Base-by-base conservation (phyloP, 2,113 vertebrate species). In the Perca schrenkii region DNA sequence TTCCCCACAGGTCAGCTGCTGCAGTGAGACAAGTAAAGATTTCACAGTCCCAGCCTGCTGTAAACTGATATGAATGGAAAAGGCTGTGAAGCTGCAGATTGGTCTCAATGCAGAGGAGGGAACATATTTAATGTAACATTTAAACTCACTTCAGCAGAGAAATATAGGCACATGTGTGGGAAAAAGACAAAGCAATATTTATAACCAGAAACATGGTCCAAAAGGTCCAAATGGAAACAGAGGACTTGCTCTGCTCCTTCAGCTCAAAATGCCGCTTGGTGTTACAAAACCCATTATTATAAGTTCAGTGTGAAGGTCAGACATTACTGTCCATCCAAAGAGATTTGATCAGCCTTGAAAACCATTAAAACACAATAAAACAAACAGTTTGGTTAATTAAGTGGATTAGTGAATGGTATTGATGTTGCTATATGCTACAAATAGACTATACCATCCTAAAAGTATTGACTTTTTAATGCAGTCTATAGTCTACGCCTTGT, bases 31-130 rank as follows among this genome's bases (percentile, higher is more conserved):
- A 87, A 84, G 77, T 76, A 14, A 40, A 83, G 63, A 89, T 88
- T 90, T 89, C 86, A 88, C 79, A 85, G 21, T 85, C 71, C 62
- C 78, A 85, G 65, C 53, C 79, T 84, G 78, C 80, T 81, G 65
- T 72, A 68, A 73, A 65, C 61, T 85, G 77, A 86, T 83, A 86
- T 49, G 74, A 88, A 84, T 76, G 57, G 52, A 68, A 53, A 77
- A 68, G 47, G 15, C 56, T 61, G 25, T n/a, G 17, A 60, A 62
- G 78, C 68, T 77, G 62, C 58, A 82, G 74, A 74, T 46, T 62
- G 34, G 72, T 64, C 62, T 85, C 50, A 62, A 58, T 28, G 49
- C 68, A 80, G 66, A 76, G 34, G 34, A 61, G 25, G 74, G 43
- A 53, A 49, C 53, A 63, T 60, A 69, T 79, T 85, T 72, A n/a